These are phyloP conservation scores for Trogon melanurus DNA, from an alignment of 2,113 vertebrate genomes.

Conservation along the genomic window DNA sequence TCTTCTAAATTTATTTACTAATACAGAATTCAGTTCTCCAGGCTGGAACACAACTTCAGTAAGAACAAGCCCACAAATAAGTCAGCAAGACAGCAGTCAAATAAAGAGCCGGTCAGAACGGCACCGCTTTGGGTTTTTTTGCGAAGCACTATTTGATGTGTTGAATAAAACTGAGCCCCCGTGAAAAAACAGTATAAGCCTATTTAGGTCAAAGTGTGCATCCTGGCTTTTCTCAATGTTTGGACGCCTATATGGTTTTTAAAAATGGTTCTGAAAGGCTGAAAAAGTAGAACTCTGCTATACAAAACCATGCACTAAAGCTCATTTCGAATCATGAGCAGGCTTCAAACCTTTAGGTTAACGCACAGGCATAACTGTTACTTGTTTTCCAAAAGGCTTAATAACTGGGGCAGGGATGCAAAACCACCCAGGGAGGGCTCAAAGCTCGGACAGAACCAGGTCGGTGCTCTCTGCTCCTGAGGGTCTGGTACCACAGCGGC, in stretches of 20 bases:
- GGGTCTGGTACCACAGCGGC: not conserved
- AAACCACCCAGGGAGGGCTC: not conserved
- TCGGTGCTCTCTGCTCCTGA: not conserved
- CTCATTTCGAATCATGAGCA: not conserved
- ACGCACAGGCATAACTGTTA: not conserved
- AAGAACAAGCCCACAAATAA: not conserved
- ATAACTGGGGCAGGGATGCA: not conserved
- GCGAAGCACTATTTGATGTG: not conserved
- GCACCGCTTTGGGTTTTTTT: not conserved
- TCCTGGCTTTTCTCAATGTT: not conserved
- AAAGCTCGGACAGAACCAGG: not conserved
- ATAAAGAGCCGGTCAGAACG: fast-evolving
- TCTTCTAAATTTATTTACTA: not conserved
- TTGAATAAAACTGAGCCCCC: not conserved
- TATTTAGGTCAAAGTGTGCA: not conserved
- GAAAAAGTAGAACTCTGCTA: not conserved
- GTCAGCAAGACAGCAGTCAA: not conserved
- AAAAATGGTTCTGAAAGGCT: not conserved
- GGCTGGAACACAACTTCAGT: not conserved
- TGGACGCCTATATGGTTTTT: not conserved
- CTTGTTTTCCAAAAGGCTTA: not conserved
- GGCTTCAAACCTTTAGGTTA: not conserved
- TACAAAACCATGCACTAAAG: not conserved
- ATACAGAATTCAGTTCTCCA: not conserved
- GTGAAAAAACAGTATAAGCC: not conserved